A percentile compares a stretch with the other conserved stretches of the same genome.
Conservation (phyloP, 1,140 invertebrate genomes). For the Conus betulinus region DNA sequence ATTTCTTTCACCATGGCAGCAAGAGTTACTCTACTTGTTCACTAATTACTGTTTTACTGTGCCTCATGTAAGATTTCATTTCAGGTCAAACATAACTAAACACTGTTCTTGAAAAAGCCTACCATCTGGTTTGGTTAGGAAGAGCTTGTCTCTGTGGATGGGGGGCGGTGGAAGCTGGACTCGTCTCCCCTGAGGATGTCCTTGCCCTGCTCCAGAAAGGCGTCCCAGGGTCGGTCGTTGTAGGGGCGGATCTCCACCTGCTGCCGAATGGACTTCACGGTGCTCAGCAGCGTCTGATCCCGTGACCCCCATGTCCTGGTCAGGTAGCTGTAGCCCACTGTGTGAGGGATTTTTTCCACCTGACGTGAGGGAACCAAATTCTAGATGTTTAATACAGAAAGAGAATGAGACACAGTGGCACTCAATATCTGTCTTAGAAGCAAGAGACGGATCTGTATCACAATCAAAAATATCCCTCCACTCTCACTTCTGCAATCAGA, state of each 20-base stretch:
- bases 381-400: neutral
- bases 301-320: conserved; percentile 53
- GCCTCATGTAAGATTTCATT: no score
- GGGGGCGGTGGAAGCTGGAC: conserved; percentile 84
- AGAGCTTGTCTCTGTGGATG: conserved; percentile 91
- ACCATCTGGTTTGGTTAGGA: conserved; percentile 92
- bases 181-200: conserved; percentile 68
- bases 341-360: conserved; percentile 43
- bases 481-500: no score
- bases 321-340: conserved; percentile 51
- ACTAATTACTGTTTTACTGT: no score
- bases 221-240: conserved; percentile 74
- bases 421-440: neutral
- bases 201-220: conserved; percentile 84
- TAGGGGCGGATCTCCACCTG: conserved; percentile 31
- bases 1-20: no score
- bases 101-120: neutral
- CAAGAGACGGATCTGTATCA: neutral
- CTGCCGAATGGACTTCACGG: conserved; percentile 50
- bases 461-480: neutral
- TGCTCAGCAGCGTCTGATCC: conserved; percentile 55
- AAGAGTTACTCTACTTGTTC: no score
- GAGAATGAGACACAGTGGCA: neutral
- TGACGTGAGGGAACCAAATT: neutral
- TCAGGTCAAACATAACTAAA: no score